Conservation (phyloP, 2,888 invertebrate species). For the Apotomis turbidana region DNA sequence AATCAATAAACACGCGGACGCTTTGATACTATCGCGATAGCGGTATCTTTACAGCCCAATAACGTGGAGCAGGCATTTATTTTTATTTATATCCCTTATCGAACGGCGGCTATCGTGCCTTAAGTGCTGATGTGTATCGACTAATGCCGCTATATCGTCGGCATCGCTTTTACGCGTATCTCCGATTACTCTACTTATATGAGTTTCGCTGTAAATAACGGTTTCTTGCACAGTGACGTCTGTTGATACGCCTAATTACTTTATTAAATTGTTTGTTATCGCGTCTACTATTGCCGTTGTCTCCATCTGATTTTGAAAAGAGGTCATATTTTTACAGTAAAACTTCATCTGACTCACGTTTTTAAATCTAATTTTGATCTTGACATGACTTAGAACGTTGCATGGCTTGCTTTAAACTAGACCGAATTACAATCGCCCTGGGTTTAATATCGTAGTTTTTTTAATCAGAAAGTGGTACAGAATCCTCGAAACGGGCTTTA, state of each 20-base stretch:
- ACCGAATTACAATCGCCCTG: slow-evolving; percentile 12
- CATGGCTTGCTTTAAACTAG: slow-evolving; percentile 2
- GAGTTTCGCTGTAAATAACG: slow-evolving; percentile 54
- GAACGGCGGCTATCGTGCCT: slow-evolving; percentile 63
- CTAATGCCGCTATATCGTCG: slow-evolving; percentile 70
- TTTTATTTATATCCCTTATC: slow-evolving; percentile 77
- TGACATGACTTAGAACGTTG: slow-evolving; percentile 29
- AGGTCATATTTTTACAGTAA: slow-evolving; percentile 19
- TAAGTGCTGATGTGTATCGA: slow-evolving; percentile 78
- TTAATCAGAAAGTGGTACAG: slow-evolving; percentile 34
- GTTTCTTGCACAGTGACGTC: slow-evolving; percentile 13
- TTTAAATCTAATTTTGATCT: slow-evolving; percentile 30
- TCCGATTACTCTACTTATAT: slow-evolving; percentile 62
- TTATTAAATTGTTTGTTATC: slow-evolving; percentile 23
- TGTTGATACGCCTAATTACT: slow-evolving; percentile 23
- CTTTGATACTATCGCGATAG: slow-evolving; percentile 66
- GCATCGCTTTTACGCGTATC: slow-evolving; percentile 65
- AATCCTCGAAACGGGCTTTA: slow-evolving; percentile 43
- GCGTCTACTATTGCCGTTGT: slow-evolving; percentile 3
- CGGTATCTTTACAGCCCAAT: slow-evolving; percentile 72
- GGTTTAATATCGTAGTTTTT: slow-evolving; percentile 17
- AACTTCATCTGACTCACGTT: slow-evolving; percentile 38
- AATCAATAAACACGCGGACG: slow-evolving; percentile 61
- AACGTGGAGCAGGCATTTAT: slow-evolving; percentile 72
- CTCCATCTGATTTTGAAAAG: slow-evolving; percentile 1